Conservation (phyloP, 2,888 invertebrate species). For the Anoncus sp. region DNA sequence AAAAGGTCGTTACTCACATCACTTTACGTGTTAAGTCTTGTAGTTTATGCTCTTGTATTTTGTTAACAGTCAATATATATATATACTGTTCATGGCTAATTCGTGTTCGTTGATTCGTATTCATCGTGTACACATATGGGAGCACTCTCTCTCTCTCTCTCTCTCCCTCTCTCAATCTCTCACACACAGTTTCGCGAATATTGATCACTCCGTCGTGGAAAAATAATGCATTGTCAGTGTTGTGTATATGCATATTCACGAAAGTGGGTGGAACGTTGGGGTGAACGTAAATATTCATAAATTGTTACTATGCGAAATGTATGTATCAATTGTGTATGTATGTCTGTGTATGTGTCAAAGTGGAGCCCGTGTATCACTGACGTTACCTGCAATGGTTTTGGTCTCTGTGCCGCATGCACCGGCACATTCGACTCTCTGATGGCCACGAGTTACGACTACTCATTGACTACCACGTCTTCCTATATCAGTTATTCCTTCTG, state of each 20-base stretch:
- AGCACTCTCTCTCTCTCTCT: slow-evolving; percentile 7
- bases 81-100: slow-evolving; percentile 31
- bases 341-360: slow-evolving; percentile 7
- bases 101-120: slow-evolving; percentile 41
- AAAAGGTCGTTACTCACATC: slow-evolving; percentile 1
- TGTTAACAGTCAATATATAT: neutral
- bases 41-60: slow-evolving; percentile 3
- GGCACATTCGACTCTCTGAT: slow-evolving; percentile 20
- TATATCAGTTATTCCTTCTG: slow-evolving; percentile 6
- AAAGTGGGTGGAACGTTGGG: slow-evolving; percentile 46
- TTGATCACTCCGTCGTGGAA: slow-evolving; percentile 78
- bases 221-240: slow-evolving; percentile 80
- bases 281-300: slow-evolving; percentile 81
- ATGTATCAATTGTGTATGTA: slow-evolving; percentile 44
- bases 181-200: slow-evolving; percentile 67
- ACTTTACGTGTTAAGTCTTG: neutral
- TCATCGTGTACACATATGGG: slow-evolving; percentile 21
- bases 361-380: slow-evolving; percentile 45
- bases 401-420: slow-evolving; percentile 2
- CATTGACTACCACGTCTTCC: slow-evolving; percentile 9
- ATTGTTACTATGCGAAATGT: slow-evolving; percentile 64
- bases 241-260: slow-evolving; percentile 80
- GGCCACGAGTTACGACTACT: neutral
- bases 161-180: slow-evolving; percentile 14
- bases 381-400: slow-evolving; percentile 34